Conservation (phyloP, 2,888 invertebrate genomes). For the Habroteleia sp. region DNA sequence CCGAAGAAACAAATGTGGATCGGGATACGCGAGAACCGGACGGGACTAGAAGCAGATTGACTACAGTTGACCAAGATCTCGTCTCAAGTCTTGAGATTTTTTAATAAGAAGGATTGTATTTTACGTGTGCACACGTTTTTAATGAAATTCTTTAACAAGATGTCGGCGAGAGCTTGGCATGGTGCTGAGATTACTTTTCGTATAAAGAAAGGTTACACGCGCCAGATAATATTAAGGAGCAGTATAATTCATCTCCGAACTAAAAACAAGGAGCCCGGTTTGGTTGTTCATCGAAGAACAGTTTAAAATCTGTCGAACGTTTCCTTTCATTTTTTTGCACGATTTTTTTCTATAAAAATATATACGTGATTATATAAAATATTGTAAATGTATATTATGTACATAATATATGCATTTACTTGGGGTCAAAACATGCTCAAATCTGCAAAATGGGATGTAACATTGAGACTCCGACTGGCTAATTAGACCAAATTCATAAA, state of each 20-base stretch:
- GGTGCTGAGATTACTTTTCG: constrained; percentile 53
- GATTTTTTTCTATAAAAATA: not conserved
- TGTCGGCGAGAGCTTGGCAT: constrained; percentile 60
- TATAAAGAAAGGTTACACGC: constrained; percentile 52
- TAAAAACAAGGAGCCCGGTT: constrained; percentile 25
- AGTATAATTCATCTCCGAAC: constrained; percentile 43
- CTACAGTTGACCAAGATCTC: constrained; percentile 66
- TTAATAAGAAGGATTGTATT: constrained; percentile 33
- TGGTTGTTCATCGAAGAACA: constrained; percentile 3
- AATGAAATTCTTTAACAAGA: constrained; percentile 26
- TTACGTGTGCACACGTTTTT: constrained; percentile 29
- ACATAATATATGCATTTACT: constrained; percentile 4
- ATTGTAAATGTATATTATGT: constrained; percentile 5
- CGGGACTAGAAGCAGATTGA: constrained; percentile 73
- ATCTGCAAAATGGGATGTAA: constrained; percentile 20
- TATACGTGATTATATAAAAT: not conserved
- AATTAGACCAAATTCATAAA: constrained; percentile 26
- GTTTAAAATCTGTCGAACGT: constrained; percentile 1
- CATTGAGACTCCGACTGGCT: constrained; percentile 15
- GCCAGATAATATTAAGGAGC: constrained; percentile 56
- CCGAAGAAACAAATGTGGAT: constrained; percentile 72
- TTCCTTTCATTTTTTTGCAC: too few species aligned
- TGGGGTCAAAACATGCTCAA: constrained; percentile 21
- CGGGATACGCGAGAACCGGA: constrained; percentile 69
- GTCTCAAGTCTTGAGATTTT: constrained; percentile 46